These are phyloP conservation scores for Heliangelus exortis DNA, from an alignment of 2,797 vertebrate species.

Conservation along the genomic window DNA sequence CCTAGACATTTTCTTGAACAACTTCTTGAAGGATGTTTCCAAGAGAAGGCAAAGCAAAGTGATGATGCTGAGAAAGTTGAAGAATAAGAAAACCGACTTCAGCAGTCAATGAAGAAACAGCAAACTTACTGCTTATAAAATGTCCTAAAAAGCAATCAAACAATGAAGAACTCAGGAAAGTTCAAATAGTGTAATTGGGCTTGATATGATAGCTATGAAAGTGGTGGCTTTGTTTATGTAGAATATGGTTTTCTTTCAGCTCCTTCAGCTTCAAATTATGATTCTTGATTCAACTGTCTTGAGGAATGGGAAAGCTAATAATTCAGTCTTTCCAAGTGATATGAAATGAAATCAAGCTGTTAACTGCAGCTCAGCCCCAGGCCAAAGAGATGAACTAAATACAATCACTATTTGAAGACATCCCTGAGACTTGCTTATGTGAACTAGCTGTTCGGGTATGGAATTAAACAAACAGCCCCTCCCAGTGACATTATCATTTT, in stretches of 20 bases:
- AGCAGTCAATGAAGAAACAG: background rate
- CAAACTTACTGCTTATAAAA: background rate
- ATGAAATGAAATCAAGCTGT: background rate
- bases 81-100: background rate
- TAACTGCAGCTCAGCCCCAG: background rate
- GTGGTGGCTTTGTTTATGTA: background rate
- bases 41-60: background rate
- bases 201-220: background rate
- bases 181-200: background rate
- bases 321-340: background rate
- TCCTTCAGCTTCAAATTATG: background rate
- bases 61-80: background rate
- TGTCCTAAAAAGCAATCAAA: background rate
- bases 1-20: background rate
- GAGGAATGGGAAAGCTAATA: background rate
- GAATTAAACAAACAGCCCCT: constrained; percentile 7
- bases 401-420: background rate
- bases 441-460: constrained; percentile 4
- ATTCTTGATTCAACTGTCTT: background rate
- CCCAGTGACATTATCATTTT: background rate
- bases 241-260: background rate
- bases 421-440: background rate
- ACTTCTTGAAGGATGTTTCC: background rate
- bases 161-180: background rate
- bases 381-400: background rate